Evolutionary conservation across 1,140 invertebrate species (phyloP).

Genomic region (Drosophila ambigua): DNA sequence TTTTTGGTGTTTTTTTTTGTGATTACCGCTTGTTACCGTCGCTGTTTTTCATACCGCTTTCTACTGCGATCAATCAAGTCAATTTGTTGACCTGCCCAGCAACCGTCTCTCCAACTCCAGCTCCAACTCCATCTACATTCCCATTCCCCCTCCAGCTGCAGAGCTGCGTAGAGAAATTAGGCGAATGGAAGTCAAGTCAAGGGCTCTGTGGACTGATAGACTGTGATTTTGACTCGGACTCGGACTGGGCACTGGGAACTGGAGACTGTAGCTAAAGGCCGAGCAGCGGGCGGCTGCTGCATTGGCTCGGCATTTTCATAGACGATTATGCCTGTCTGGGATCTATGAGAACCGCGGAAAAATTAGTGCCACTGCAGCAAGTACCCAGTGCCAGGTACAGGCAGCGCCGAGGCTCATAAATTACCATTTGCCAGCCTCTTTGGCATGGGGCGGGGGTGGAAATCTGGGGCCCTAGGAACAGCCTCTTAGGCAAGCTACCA

Average conservation of each 20-base stretch:
- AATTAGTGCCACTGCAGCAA: slow-evolving; percentile 29
- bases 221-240: no score
- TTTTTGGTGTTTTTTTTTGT: slow-evolving; percentile 46
- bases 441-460: no score
- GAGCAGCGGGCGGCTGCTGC: slow-evolving; percentile 5
- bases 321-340: slow-evolving; percentile 49
- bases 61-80: slow-evolving; percentile 76
- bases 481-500: no score
- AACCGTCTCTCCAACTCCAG: not conserved
- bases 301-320: slow-evolving; percentile 46
- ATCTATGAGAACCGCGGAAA: slow-evolving; percentile 44
- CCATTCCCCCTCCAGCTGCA: not conserved
- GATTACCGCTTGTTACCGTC: slow-evolving; percentile 70
- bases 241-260: no score
- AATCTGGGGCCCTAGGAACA: no score
- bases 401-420: slow-evolving; percentile 20
- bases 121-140: no score
- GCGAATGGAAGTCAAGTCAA: slow-evolving; percentile 23
- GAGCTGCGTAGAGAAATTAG: slow-evolving; percentile 43
- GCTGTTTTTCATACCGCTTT: slow-evolving; percentile 73
- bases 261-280: not conserved
- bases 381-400: slow-evolving; percentile 30
- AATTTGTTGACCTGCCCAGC: slow-evolving; percentile 64
- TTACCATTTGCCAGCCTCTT: slow-evolving; percentile 32
- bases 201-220: not conserved